Evolutionary conservation across 2,888 invertebrate genomes (phyloP), one percentile per base, ranked within the genome.

Genomic region (Aphrophora alni): DNA sequence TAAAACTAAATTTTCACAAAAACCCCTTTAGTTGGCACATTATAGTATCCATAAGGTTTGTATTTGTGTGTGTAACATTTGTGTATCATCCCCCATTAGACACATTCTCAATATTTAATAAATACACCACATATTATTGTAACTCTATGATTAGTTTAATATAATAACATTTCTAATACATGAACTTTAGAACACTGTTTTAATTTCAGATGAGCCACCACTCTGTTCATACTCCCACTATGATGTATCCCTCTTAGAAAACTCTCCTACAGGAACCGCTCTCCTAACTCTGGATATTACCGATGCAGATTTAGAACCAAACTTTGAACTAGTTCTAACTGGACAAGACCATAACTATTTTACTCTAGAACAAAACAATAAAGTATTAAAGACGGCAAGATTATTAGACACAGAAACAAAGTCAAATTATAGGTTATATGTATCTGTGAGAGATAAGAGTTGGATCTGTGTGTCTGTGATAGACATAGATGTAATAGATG

Each of bases 401-500:
- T 21, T 14, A 2, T 21, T 59, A 4, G 59, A 59, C 59, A 59
- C 21, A 59, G 59, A 59, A 21, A 59, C 21, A 4, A 59, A 59
- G 59, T 59, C 59, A 10, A 21, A 5, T 59, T 59, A 12, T 59
- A 59, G 21, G 21, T 59, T 59, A 59, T 59, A 59, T 10, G 59
- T 21, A 59, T 59, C 59, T 59, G 59, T 59, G 21, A 7, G 3
- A 4, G 59, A 59, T 59, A 59, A 21, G 21, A 59, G 59, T 21
- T 78, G 78, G 78, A 24, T 24, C 10, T 78, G 78, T 24, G 17
- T 28, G 27, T 78, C 78, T 24, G 33, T n/a, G 33, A 33, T 78
- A 3, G 25, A 25, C 7, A 21, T 78, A n/a, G 12, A 17, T 0
- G 25, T 78, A 12, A 28, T 33, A 0, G 78, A 78, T 33, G 28